Base-by-base conservation (phyloP, 2,888 invertebrate species). In the Cremastinae sp. region DNA sequence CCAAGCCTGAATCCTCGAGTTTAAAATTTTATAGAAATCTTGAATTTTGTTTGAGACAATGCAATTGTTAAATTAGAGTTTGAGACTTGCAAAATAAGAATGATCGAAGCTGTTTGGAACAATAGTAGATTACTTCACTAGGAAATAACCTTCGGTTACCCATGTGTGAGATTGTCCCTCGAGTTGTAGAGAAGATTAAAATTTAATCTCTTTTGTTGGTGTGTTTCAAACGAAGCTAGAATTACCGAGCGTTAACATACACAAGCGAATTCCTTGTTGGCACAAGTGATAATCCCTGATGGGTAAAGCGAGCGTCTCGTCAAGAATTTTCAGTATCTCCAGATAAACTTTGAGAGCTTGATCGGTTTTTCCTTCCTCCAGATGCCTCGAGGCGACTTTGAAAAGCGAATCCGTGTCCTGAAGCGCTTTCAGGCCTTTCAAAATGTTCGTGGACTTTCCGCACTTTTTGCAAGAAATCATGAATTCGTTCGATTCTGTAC, bases 381-480 rank as follows among this genome's bases (percentile, higher is more conserved):
- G 92, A 7, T 92, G 90, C 36, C 91, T 91, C 64, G 92, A 92
- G 0, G 93, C 95, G 0, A 92, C 90, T 74, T 92, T 93, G 80
- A 93, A 93, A 86, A 94, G 90, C 85, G 92, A 91, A 84, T 95
- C 95, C 0, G 95, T 95, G 80, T 95, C 95, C 93, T 95, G 95
- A 83, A 95, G 90, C 20, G 93, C 92, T 89, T 95, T 95, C 8
- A 96, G 89, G 3, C 95, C 94, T 83, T 93, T 94, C 34, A 95
- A 89, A 62, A 96, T 94, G 85, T 95, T 95, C 0, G 94, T 95
- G 83, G 91, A 91, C 81, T 94, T 92, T 8, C 92, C 92, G 81
- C 95, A 95, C 12, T 92, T 91, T 0, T 92, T 91, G 80, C 95
- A 95, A 78, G 92, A 91, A 41, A 94, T 90, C 92, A 95, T 93